Percentiles rank a stretch among this genome's conserved stretches.
These are phyloP conservation scores for Elaphurus davidianus DNA, from an alignment of 2,113 vertebrate genomes.

Conservation along the genomic window DNA sequence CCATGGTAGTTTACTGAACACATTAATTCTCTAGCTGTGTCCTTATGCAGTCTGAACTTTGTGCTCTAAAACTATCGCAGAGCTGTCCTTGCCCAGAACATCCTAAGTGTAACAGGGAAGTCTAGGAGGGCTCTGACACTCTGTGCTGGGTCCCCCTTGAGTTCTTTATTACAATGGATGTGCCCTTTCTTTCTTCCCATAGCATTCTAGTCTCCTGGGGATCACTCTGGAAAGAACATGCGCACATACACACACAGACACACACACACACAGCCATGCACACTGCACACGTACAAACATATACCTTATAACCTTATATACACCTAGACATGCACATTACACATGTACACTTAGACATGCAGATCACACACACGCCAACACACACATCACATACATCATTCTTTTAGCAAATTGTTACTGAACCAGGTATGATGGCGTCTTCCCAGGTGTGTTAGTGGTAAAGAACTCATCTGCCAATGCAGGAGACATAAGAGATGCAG, in stretches of 20 bases:
- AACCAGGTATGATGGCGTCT: not conserved
- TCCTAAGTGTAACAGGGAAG: not conserved
- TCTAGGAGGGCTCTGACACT: not conserved
- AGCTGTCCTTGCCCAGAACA: not conserved
- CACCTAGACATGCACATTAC: not conserved
- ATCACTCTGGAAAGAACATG: not conserved
- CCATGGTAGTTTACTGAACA: not conserved
- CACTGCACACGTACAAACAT: not conserved
- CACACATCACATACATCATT: not conserved
- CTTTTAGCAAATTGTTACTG: not conserved
- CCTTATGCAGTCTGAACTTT: not conserved
- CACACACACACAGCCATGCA: not conserved
- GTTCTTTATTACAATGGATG: not conserved
- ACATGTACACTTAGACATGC: not conserved
- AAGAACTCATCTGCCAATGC: not conserved
- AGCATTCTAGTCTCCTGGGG: not conserved
- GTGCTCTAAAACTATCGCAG: not conserved
- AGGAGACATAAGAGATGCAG: not conserved
- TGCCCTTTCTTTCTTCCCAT: not conserved
- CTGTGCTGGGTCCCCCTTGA: not conserved
- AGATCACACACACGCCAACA: not conserved
- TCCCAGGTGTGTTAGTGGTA: not conserved
- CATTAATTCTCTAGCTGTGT: not conserved
- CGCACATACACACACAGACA: too few relatives aligned
- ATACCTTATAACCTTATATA: not conserved